Percentiles rank a stretch among this genome's conserved stretches.
phyloP scores from a whole-genome alignment of 2,888 invertebrate species.

The Anthrax anthrax region DNA sequence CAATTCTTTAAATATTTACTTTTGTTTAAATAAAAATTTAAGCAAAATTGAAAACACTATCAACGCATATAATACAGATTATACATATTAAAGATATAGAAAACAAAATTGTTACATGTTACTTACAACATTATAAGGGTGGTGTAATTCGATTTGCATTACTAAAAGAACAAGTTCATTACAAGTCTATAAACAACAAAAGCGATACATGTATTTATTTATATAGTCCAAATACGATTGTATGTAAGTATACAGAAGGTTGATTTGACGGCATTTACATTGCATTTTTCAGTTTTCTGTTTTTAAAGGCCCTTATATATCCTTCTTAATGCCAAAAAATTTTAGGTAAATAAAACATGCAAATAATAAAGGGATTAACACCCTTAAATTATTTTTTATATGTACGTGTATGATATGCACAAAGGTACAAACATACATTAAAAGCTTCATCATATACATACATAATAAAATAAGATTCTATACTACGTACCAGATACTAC shows the following conservation, averaged over 20 bases:
- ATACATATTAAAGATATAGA: too few species aligned
- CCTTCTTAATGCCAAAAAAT: background rate
- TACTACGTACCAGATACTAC: too few species aligned
- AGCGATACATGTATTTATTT: background rate
- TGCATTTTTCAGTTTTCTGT: background rate
- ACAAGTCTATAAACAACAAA: slow-evolving; percentile 7
- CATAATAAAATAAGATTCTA: too few species aligned
- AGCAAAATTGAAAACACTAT: background rate
- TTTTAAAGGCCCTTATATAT: background rate
- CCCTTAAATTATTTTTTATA: slow-evolving; percentile 4
- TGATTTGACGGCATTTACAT: slow-evolving; percentile 7
- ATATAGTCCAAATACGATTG: too few species aligned
- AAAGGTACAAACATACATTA: too few species aligned
- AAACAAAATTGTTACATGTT: too few species aligned
- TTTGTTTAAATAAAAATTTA: background rate
- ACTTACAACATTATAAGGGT: background rate
- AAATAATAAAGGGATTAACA: slow-evolving; percentile 8
- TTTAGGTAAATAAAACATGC: slow-evolving; percentile 6
- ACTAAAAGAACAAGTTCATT: slow-evolving; percentile 8
- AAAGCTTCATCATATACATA: too few species aligned
- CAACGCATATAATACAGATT: too few species aligned
- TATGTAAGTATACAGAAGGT: too few species aligned
- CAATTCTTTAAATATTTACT: background rate
- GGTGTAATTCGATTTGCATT: slow-evolving; percentile 2
- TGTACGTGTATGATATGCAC: background rate